Evolutionary conservation across 2,888 invertebrate species (phyloP), one percentile per base, ranked within the genome.

Genomic region (Eurytoma californica): DNA sequence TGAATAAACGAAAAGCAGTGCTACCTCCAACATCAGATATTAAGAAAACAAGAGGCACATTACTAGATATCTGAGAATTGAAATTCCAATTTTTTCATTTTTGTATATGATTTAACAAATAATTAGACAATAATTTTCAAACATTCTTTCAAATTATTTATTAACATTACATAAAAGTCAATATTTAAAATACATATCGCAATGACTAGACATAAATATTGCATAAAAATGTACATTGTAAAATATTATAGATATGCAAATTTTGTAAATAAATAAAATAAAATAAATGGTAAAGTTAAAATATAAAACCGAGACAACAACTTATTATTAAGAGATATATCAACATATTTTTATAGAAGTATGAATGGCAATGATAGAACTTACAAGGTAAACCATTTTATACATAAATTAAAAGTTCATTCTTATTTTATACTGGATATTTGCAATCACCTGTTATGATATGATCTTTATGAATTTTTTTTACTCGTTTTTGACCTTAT

Each of bases 1-100:
- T 97, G 95, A 96, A 95, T 86, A 97, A 97, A 89, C 91, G 96
- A 80, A 90, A 90, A 83, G 75, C 85, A 18, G 84, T 87, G 84
- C 85, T 87, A 53, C 85, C 87, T 3, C 84, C 87, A 53, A 85
- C 87, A 83, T 80, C 82, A 9, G 88, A 89, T 69, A 80, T 84
- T 13, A 90, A 90, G 72, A 87, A 88, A 82, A 87, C 89, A 3
- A 84, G 90, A 80, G 90, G 90, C 77, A 90, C 90, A 0, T 84
- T 90, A 60, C 80, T 90, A 65, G 90, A 90, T 80, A 83, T 89
- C 57, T 90, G 84, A 84, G 73, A 67, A 61, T 53, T 28, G 0
- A 18, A 12, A 30, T 60, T n/a, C 3, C 16, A 57, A 47, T 16
- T 16, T 49, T 28, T 39, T n/a, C 24, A 49, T 28, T 53, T 58